Conservation (phyloP, 2,113 vertebrate species). For the Pyxicephalus adspersus region DNA sequence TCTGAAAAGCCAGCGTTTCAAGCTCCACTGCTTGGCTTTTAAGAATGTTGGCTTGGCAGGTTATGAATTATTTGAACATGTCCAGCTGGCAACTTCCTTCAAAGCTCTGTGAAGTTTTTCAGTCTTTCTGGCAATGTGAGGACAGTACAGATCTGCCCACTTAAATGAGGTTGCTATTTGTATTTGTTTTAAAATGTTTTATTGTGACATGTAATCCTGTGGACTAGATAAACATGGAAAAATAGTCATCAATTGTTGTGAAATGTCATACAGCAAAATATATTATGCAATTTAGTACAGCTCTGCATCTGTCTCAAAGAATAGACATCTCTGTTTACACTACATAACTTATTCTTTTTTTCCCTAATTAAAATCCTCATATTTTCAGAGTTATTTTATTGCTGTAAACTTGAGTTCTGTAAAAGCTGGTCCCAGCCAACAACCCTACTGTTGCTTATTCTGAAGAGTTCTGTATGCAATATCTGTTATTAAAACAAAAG, state of each 20-base stretch:
- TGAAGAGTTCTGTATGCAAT: too few relatives aligned
- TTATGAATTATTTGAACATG: slow-evolving; percentile 32
- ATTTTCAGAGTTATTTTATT: too few relatives aligned
- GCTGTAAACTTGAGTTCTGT: too few relatives aligned
- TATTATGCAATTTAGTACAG: neutral
- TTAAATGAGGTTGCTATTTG: slow-evolving; percentile 14
- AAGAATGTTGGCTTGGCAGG: slow-evolving; percentile 38
- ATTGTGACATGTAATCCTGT: neutral
- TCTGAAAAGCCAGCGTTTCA: neutral
- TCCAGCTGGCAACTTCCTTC: slow-evolving; percentile 32
- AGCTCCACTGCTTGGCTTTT: neutral
- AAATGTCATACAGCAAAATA: neutral
- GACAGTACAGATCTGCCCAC: slow-evolving; percentile 23
- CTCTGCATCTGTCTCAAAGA: neutral
- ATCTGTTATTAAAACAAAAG: too few relatives aligned
- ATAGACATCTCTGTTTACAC: too few relatives aligned
- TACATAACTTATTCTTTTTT: too few relatives aligned
- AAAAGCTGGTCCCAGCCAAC: too few relatives aligned
- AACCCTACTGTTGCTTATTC: too few relatives aligned
- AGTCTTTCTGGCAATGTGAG: slow-evolving; percentile 28
- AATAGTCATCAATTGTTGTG: neutral
- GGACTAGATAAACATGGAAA: neutral
- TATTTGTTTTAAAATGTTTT: slow-evolving; percentile 2
- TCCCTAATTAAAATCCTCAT: too few relatives aligned
- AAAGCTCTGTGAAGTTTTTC: neutral